These are phyloP conservation scores for Clarias batrachus DNA, from an alignment of 2,113 vertebrate genomes.

Conservation along the genomic window DNA sequence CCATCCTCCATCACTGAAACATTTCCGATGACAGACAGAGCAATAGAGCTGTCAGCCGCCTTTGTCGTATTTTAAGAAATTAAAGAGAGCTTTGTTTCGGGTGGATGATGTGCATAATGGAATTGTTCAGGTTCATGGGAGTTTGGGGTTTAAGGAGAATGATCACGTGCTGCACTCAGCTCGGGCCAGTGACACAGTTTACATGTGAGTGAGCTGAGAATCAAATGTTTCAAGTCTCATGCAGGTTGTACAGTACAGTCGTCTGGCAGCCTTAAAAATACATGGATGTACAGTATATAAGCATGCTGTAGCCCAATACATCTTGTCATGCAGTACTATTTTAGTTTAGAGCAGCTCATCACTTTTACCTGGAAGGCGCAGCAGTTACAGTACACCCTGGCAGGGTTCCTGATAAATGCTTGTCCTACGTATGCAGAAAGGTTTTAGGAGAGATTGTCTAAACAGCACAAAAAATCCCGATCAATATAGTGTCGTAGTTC, in stretches of 20 bases:
- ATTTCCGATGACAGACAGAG: constrained; percentile 20
- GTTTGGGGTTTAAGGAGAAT: not conserved
- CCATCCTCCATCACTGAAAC: not conserved
- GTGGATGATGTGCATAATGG: constrained; percentile 18
- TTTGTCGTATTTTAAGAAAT: constrained; percentile 3
- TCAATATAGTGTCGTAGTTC: not conserved
- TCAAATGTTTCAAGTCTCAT: constrained; percentile 1
- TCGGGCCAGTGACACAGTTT: not conserved
- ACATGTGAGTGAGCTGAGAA: not conserved
- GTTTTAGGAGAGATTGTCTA: not conserved
- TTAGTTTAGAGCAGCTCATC: not conserved
- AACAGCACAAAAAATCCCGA: not conserved
- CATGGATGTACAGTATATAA: not conserved
- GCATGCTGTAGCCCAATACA: not conserved
- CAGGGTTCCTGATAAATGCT: not conserved
- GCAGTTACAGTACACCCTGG: not conserved
- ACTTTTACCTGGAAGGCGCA: not conserved
- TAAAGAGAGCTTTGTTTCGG: constrained; percentile 19
- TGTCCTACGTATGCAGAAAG: not conserved
- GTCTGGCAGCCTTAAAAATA: constrained; percentile 1
- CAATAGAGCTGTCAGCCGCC: constrained; percentile 18
- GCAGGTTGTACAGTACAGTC: not conserved
- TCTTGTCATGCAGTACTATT: not conserved
- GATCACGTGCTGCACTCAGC: not conserved
- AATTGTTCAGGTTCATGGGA: constrained; percentile 12